These are phyloP conservation scores for Megamerina dolium DNA, from an alignment of 2,888 invertebrate genomes.

Conservation along the genomic window DNA sequence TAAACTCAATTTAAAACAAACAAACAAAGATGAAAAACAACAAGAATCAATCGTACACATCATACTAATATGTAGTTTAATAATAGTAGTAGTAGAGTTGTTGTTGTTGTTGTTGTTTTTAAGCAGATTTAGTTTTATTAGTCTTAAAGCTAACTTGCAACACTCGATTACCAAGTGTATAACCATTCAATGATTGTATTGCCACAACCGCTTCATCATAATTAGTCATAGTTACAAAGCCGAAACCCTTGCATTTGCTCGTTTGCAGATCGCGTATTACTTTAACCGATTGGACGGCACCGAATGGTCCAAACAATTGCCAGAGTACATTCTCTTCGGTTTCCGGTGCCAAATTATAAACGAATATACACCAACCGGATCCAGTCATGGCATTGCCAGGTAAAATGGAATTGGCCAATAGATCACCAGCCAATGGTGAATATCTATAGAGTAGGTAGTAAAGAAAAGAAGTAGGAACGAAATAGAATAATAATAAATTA, in stretches of 20 bases:
- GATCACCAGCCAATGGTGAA: constrained; percentile 80
- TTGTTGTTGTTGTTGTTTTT: constrained; percentile 19
- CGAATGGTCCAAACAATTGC: constrained; percentile 96
- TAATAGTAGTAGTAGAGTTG: too few species aligned
- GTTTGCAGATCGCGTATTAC: constrained; percentile 92
- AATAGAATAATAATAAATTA: constrained; percentile 2
- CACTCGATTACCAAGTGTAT: constrained; percentile 89
- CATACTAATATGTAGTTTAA: constrained; percentile 16
- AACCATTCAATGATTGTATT: constrained; percentile 93
- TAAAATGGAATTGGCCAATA: constrained; percentile 68
- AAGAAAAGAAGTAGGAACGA: neutral
- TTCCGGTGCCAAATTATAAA: constrained; percentile 92
- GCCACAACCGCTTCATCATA: constrained; percentile 96
- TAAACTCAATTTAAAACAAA: too few species aligned
- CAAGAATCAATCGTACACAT: constrained; percentile 9
- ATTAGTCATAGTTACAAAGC: constrained; percentile 97
- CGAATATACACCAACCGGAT: constrained; percentile 77
- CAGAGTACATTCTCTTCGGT: constrained; percentile 93
- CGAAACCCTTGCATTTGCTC: constrained; percentile 97
- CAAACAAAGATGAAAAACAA: constrained; percentile 5
- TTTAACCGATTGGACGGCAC: constrained; percentile 95
- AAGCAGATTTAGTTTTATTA: constrained; percentile 69
- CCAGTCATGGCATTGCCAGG: constrained; percentile 81
- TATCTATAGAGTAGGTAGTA: constrained; percentile 47
- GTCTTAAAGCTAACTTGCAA: constrained; percentile 97